phyloP scores from a whole-genome alignment of 2,888 invertebrate genomes.

The Rotaria magnacalcarata region DNA sequence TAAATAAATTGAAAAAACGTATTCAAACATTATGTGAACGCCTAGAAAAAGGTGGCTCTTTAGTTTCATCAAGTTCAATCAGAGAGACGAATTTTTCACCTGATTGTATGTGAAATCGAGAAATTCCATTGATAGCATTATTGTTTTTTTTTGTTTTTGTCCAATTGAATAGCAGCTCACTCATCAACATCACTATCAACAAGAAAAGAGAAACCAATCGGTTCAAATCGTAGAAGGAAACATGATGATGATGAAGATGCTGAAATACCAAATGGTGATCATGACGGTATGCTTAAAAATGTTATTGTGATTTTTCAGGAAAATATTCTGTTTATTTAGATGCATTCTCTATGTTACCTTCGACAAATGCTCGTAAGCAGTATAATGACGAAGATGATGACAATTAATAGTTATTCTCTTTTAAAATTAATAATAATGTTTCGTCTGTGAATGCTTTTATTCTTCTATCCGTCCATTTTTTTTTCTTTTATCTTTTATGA shows the following conservation, averaged over 20 bases:
- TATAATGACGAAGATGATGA: not conserved
- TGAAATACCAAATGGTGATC: not conserved
- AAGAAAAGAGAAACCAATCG: not conserved
- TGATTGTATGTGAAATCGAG: not conserved
- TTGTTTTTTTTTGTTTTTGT: not conserved
- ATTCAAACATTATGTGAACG: slow-evolving; percentile 58
- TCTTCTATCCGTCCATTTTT: not conserved
- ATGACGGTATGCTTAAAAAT: not conserved
- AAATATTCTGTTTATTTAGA: not conserved
- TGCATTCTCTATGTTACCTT: not conserved
- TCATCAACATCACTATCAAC: not conserved
- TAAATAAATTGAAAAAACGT: slow-evolving; percentile 60
- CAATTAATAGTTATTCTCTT: not conserved
- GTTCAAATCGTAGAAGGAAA: not conserved
- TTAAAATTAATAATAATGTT: not conserved
- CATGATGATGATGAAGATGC: not conserved
- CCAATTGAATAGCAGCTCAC: not conserved
- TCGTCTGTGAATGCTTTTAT: not conserved
- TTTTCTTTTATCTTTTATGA: not conserved
- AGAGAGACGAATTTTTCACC: not conserved
- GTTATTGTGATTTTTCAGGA: not conserved
- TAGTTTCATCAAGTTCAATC: slow-evolving; percentile 19
- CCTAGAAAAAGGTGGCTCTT: slow-evolving; percentile 56
- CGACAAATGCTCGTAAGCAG: not conserved
- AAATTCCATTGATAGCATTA: not conserved